Evolutionary conservation across 2,113 vertebrate species (phyloP), one percentile per base, ranked within the genome.

Genomic region (Pseudopipra pipra): DNA sequence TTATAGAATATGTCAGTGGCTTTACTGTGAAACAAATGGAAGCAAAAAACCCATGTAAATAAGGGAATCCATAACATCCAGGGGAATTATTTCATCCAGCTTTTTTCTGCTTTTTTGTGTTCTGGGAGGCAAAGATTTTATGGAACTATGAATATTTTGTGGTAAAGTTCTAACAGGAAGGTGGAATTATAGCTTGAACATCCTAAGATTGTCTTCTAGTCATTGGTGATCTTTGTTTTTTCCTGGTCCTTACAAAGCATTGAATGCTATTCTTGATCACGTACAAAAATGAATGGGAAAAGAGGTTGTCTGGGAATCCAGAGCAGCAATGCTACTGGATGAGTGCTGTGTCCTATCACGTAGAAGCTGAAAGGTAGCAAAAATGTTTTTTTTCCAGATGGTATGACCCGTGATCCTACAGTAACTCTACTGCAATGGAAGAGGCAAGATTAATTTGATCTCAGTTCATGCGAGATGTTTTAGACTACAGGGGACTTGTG

Each of bases 201-300:
- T 75, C 23, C 8, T 75, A 43, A 71, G 7, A 9, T 77, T 87
- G 18, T 75, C 31, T 51, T 82, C 12, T 52, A 21, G 24, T 67
- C 3, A 1, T 14, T 79, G 31, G 16, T 62, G 37, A 13, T 67
- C 65, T 37, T 14, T 65, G 28, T 61, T 44, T 11, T 65, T 30
- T 61, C 44, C 16, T 89, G 49, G 18, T 75, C 27, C 28, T 59
- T 87, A 13, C 25, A 37, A 93, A 71, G 19, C 3, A 14, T 5
- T 78, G 24, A 25, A 51, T 0, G 2, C 61, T 62, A 2, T 30
- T 66, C 16, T 8, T 49, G 8, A 72, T 82, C 3, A 2, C 0
- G 1, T 74, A 12, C 31, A 56, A 47, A 51, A 75, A 30, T 43
- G 21, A 75, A 27, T 43, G 23, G 24, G 58, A 68, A 70, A 61